A percentile compares a stretch with the other conserved stretches of the same genome.
Conservation (phyloP, 2,113 vertebrate genomes). For the Onychorhynchus coronatus region DNA sequence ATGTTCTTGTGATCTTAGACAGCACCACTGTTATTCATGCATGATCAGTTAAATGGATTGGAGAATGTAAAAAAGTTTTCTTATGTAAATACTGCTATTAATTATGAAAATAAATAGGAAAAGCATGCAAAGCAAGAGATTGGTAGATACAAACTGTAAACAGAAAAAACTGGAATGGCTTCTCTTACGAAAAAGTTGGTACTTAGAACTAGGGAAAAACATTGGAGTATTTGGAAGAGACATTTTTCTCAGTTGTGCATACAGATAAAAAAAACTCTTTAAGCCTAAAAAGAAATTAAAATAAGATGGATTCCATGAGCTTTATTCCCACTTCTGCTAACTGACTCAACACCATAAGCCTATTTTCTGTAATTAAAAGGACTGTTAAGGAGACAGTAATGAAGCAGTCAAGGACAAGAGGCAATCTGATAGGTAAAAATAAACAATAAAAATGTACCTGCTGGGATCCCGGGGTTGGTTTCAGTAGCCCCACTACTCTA, state of each 20-base stretch:
- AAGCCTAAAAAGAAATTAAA: neutral
- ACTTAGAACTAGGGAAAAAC: neutral
- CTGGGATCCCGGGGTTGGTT: neutral
- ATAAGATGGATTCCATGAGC: neutral
- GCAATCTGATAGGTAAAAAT: neutral
- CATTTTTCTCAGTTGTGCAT: neutral
- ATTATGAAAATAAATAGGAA: neutral
- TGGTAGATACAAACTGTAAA: neutral
- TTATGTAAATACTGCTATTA: neutral
- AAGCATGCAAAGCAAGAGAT: neutral
- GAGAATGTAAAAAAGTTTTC: neutral
- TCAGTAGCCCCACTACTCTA: neutral
- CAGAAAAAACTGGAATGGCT: neutral
- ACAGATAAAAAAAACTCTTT: neutral
- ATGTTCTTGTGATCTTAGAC: neutral
- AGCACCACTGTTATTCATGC: neutral
- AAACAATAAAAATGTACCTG: neutral
- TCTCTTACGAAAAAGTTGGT: neutral
- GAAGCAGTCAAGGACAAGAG: neutral
- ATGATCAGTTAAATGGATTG: neutral
- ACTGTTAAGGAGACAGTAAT: neutral
- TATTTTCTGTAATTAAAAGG: neutral
- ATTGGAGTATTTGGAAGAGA: neutral
- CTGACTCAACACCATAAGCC: neutral
- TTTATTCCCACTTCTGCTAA: neutral